phyloP scores from a whole-genome alignment of 2,797 vertebrate genomes.

The Falco berigora region DNA sequence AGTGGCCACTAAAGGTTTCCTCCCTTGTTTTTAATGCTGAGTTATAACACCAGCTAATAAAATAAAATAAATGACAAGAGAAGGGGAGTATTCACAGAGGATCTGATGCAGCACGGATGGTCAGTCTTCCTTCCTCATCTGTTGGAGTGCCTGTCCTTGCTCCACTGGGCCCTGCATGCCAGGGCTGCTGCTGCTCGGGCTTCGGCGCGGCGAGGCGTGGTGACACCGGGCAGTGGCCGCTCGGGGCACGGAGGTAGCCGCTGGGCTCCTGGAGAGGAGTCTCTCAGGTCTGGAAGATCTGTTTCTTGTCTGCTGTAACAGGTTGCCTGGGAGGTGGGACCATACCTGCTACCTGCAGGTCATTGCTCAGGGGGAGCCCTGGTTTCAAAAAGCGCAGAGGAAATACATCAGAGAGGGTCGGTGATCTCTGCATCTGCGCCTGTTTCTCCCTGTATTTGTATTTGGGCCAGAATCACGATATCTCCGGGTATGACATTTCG shows the following conservation, averaged over 20 bases:
- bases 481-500: not conserved
- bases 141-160: not conserved
- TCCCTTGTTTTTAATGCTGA: not conserved
- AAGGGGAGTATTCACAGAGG: not conserved
- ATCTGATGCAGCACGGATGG: not conserved
- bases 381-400: not conserved
- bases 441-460: not conserved
- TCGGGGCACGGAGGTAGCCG: not conserved
- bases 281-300: not conserved
- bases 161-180: fast-evolving
- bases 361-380: not conserved
- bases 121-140: not conserved
- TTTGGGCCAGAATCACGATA: not conserved
- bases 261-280: not conserved
- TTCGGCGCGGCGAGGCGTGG: not conserved
- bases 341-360: not conserved
- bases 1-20: not conserved
- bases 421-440: not conserved
- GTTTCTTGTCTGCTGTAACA: not conserved
- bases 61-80: not conserved
- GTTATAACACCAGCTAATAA: not conserved
- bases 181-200: not conserved
- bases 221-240: not conserved
- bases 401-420: not conserved
- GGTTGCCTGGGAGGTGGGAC: not conserved